phyloP scores from a whole-genome alignment of 2,113 vertebrate genomes.

The Reinhardtius hippoglossoides region DNA sequence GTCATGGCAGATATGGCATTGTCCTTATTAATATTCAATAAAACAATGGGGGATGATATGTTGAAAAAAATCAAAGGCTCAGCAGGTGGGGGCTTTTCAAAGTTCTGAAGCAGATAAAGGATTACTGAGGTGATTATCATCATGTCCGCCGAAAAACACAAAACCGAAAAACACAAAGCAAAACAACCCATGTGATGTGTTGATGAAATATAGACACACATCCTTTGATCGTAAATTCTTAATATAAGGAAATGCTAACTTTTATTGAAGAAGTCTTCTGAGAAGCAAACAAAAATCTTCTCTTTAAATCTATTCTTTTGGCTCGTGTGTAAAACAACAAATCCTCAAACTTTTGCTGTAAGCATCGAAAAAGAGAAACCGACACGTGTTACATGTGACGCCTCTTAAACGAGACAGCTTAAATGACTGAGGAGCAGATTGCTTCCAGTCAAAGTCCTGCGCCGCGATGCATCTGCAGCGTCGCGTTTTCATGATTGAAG shows the following conservation, averaged over 20 bases:
- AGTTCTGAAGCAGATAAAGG: conserved; percentile 61
- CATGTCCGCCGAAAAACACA: background rate
- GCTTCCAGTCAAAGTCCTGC: conserved; percentile 53
- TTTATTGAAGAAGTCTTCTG: background rate
- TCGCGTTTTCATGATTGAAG: conserved; percentile 72
- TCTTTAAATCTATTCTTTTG: conserved; percentile 27
- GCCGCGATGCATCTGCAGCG: conserved; percentile 46
- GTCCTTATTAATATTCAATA: conserved; percentile 80
- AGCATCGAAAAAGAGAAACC: conserved; percentile 8
- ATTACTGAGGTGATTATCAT: conserved; percentile 56
- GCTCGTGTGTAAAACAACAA: conserved; percentile 32
- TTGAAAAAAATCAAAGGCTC: conserved; percentile 65
- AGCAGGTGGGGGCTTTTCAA: conserved; percentile 71
- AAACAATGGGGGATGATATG: conserved; percentile 71
- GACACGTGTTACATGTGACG: conserved; percentile 55
- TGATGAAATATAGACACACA: background rate
- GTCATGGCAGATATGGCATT: conserved; percentile 73
- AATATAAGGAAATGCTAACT: background rate
- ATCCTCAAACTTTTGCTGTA: conserved; percentile 6
- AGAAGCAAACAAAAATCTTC: conserved; percentile 6
- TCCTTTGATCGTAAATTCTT: background rate
- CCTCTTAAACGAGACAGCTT: conserved; percentile 59
- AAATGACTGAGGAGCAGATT: conserved; percentile 64
- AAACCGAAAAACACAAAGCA: background rate
- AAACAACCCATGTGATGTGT: background rate